A percentile compares a stretch with the other conserved stretches of the same genome.
These are phyloP conservation scores for Astyanax mexicanus DNA, from an alignment of 2,797 vertebrate genomes.

Conservation along the genomic window DNA sequence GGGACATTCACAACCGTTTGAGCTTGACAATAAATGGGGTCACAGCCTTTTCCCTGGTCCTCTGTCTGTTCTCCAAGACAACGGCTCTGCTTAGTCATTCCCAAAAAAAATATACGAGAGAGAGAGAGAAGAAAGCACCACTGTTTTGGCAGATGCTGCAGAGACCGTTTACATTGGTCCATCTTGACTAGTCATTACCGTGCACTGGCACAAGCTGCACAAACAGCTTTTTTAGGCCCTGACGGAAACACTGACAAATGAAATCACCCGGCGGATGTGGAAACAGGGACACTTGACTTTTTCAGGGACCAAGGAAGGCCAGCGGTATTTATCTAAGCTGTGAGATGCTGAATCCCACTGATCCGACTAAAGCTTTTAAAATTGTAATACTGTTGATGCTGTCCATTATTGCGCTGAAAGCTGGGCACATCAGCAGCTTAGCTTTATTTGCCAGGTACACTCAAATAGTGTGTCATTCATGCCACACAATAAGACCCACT, in stretches of 20 bases:
- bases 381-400: slow-evolving; percentile 52
- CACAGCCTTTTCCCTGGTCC: not conserved
- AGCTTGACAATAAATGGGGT: slow-evolving; percentile 2
- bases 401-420: slow-evolving; percentile 8
- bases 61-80: not conserved
- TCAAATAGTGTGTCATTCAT: not conserved
- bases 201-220: slow-evolving; percentile 16
- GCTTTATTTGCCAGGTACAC: slow-evolving; percentile 2
- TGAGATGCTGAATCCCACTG: slow-evolving; percentile 9
- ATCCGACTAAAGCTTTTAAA: slow-evolving; percentile 44
- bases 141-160: not conserved
- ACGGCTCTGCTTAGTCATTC: not conserved
- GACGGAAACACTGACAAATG: not conserved
- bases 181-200: not conserved
- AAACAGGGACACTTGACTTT: slow-evolving; percentile 21
- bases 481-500: not conserved
- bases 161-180: not conserved
- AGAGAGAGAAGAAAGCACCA: not conserved
- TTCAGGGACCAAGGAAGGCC: slow-evolving; percentile 7
- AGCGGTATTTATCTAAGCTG: slow-evolving; percentile 5
- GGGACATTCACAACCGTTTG: not conserved
- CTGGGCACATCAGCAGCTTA: not conserved
- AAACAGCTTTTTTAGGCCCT: slow-evolving; percentile 18
- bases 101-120: no score
- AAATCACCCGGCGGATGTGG: not conserved